Base-by-base conservation (phyloP, 2,797 vertebrate genomes). In the Kryptopterus vitreolus region DNA sequence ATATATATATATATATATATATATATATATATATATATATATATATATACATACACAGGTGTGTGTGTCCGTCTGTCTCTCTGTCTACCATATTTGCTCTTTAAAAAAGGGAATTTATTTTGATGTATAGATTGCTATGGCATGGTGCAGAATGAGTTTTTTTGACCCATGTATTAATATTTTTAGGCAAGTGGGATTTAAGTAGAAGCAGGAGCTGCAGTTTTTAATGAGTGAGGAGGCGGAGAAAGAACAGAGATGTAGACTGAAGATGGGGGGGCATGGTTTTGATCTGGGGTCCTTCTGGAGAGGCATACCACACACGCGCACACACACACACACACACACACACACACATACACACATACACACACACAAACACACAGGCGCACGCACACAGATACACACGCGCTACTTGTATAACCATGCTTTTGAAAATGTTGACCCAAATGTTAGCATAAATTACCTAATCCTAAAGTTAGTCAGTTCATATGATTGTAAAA, bases 111-210 rank as follows among this genome's bases (percentile, higher is more conserved):
- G 79, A 85, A 84, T 90, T 88, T 89, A 91, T 92, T 90, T 91
- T 90, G 91, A 92, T 92, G 91, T 91, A 92, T 88, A 92, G 90
- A 90, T 89, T 90, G 88, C 89, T 90, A 91, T 87, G 87, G 88
- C 87, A 63, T 87, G 88, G 88, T 73, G 87, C 87, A 91, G 90
- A 93, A 92, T 93, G 88, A 91, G 89, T 88, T 91, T 91, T 92
- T 90, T 90, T 87, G 88, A 93, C 91, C 92, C 93, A 91, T 93
- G 92, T 93, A 93, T 93, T 94, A 93, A 94, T 93, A 90, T 93
- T 92, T 94, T 93, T 92, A 93, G 92, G 92, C 93, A 94, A 95
- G 92, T 93, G 93, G 93, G 93, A 94, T 93, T 95, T 94, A 94
- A 94, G 93, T 95, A 95, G 93, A 93, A 93, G 91, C 92, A 88